These are phyloP conservation scores for Amphimallon solstitiale DNA, from an alignment of 2,888 invertebrate genomes.

Conservation along the genomic window DNA sequence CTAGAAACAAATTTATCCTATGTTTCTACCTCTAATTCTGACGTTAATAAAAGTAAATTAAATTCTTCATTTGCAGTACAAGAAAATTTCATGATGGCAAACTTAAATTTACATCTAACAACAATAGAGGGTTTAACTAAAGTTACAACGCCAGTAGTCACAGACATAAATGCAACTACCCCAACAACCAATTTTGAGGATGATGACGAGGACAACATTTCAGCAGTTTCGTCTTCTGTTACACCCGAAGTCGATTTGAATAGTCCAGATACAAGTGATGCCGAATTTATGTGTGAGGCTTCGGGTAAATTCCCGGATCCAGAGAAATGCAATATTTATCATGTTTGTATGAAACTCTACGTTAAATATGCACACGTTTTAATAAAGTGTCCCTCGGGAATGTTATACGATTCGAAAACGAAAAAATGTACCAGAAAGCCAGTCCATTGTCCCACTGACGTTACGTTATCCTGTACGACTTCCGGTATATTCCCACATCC, in stretches of 20 bases:
- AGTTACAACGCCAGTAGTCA: too few species aligned
- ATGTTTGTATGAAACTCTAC: constrained; percentile 51
- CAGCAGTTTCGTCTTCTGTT: neutral
- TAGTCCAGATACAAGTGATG: neutral
- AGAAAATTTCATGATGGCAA: too few species aligned
- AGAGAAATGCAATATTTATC: constrained; percentile 51
- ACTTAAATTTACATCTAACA: too few species aligned
- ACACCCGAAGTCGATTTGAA: neutral
- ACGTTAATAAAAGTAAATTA: too few species aligned
- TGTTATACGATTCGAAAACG: constrained; percentile 50
- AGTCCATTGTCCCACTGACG: constrained; percentile 54
- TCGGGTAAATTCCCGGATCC: constrained; percentile 53
- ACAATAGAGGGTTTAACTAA: too few species aligned
- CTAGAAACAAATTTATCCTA: too few species aligned
- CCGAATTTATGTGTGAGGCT: constrained; percentile 46
- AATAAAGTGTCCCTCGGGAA: constrained; percentile 50
- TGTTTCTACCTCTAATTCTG: too few species aligned
- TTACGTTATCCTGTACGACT: constrained; percentile 49
- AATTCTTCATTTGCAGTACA: too few species aligned
- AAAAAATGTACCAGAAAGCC: constrained; percentile 51
- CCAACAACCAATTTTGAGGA: too few species aligned
- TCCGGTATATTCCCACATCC: constrained; percentile 65
- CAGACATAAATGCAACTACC: too few species aligned
- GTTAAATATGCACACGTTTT: constrained; percentile 45
- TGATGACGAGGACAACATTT: neutral